Base-by-base conservation (phyloP, 1,140 invertebrate species). In the Drosophila sproati region DNA sequence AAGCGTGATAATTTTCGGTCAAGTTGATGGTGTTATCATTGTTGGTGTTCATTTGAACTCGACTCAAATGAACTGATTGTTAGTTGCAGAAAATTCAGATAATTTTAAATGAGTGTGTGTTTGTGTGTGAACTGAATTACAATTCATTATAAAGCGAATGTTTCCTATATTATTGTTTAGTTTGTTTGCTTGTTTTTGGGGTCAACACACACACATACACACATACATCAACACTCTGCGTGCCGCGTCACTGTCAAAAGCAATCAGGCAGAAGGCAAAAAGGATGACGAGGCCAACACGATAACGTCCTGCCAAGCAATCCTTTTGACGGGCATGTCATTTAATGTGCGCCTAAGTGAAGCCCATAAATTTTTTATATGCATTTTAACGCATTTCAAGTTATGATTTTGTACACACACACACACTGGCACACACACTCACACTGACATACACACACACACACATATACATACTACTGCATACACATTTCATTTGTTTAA, bases 341-440 rank as follows among this genome's bases (percentile, higher is more conserved):
- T 87, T 89, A 78, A 89, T 89, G 83, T 88, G 77, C 77, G 83
- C 80, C 85, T 83, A 88, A 87, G 80, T 88, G 85, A 85, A 59
- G 80, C 80, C 80, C 57, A 89, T 89, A 78, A 72, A 88, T 88
- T 85, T 88, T 83, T 89, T 89, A 88, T 83, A 89, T 88, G 83
- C 83, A 88, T 83, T 88, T 88, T 88, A 89, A 85, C 85, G 85
- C 80, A 88, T 89, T 89, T 85, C 74, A 78, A 80, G 85, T 89
- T 88, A 88, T 88, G 83, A 85, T 88, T 88, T 88, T 57, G 47
- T 52, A 34, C 31, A 35, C 45, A 12, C 31, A 35, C 45, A 12
- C 57, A 64, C 56, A 47, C 29, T 51, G 10, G 41, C 35, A 52
- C 57, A 59, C 43, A 20, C 45, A 71, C 12, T n/a, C 1, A 10